These are phyloP conservation scores for Congeria kusceri DNA, from an alignment of 2,888 invertebrate genomes.

Conservation along the genomic window DNA sequence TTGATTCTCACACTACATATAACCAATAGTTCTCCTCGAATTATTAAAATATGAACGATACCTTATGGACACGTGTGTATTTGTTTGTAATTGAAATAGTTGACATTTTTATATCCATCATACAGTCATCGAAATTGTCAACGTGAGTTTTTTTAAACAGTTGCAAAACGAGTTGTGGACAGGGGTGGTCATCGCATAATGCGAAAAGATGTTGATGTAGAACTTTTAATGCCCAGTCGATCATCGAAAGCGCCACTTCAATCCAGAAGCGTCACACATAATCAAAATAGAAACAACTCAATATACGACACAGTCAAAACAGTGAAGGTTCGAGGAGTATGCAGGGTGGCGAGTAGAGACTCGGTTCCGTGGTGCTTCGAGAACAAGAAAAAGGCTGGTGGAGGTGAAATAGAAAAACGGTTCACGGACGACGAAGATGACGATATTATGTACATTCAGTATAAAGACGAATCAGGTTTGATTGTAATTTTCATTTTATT, in stretches of 20 bases:
- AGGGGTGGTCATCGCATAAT: neutral
- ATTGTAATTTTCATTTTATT: neutral
- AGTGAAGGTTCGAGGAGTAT: slow-evolving; percentile 24
- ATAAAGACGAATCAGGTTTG: slow-evolving; percentile 45
- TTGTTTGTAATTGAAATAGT: no score
- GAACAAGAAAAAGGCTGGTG: slow-evolving; percentile 47
- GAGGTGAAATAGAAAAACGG: slow-evolving; percentile 42
- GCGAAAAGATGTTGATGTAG: neutral
- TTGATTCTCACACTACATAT: no score
- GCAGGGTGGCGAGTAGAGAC: slow-evolving; percentile 14
- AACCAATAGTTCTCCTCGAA: no score
- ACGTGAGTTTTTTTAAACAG: neutral
- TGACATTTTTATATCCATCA: no score
- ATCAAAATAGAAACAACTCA: neutral
- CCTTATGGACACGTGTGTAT: no score
- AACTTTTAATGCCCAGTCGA: neutral
- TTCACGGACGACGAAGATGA: slow-evolving; percentile 33
- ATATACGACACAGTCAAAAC: slow-evolving; percentile 12
- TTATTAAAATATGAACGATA: no score
- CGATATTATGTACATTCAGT: slow-evolving; percentile 44
- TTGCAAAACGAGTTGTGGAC: slow-evolving; percentile 3
- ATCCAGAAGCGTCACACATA: neutral
- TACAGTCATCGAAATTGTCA: no score
- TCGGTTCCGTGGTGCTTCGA: slow-evolving; percentile 53
- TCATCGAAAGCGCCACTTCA: slow-evolving; percentile 15